phyloP scores from a whole-genome alignment of 2,797 vertebrate genomes.

The Ctenopoma kingsleyae region DNA sequence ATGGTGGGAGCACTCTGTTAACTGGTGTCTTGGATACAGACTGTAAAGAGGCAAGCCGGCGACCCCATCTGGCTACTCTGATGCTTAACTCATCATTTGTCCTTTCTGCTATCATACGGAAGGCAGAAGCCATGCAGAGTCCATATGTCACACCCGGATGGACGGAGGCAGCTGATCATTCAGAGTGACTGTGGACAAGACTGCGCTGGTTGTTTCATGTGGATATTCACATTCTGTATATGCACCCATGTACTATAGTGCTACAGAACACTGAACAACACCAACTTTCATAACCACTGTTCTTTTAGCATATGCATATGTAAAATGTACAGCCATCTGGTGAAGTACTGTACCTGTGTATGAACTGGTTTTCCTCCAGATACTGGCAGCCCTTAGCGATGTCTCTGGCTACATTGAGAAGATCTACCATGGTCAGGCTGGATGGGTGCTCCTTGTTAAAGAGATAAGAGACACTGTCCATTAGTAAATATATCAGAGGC shows the following conservation, averaged over 20 bases:
- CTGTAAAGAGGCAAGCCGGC: slow-evolving; percentile 65
- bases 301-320: slow-evolving; percentile 15
- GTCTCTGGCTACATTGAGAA: slow-evolving; percentile 95
- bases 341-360: slow-evolving; percentile 89
- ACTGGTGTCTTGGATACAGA: slow-evolving; percentile 58
- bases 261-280: neutral
- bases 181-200: slow-evolving; percentile 26
- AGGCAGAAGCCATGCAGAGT: slow-evolving; percentile 57
- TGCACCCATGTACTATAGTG: slow-evolving; percentile 6
- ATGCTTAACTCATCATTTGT: slow-evolving; percentile 61
- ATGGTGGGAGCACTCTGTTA: slow-evolving; percentile 22
- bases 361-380: slow-evolving; percentile 98
- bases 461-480: neutral
- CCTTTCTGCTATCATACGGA: slow-evolving; percentile 46
- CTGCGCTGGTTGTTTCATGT: slow-evolving; percentile 17
- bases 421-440: slow-evolving; percentile 95
- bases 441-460: slow-evolving; percentile 91
- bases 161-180: slow-evolving; percentile 27
- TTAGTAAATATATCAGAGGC: slow-evolving; percentile 4
- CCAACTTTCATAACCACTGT: neutral
- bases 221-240: slow-evolving; percentile 19
- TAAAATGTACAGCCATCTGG: slow-evolving; percentile 7
- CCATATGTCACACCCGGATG: slow-evolving; percentile 59
- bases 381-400: slow-evolving; percentile 98
- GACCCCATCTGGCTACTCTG: slow-evolving; percentile 60